Evolutionary conservation across 2,113 vertebrate species (phyloP), one percentile per base, ranked within the genome.

Genomic region (Vulpes vulpes): DNA sequence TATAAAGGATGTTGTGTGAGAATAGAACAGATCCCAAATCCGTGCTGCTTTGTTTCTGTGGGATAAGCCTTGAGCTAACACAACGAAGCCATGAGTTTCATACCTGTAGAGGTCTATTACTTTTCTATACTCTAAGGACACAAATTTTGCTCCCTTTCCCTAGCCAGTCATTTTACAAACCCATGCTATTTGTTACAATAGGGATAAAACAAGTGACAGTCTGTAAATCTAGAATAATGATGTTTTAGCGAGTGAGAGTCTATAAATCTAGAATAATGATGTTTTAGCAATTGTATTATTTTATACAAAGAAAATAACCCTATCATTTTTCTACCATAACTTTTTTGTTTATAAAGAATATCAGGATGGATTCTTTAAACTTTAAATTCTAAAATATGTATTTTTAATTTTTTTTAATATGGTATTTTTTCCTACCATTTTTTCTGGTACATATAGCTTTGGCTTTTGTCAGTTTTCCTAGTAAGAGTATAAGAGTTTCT

Each of bases 11-110:
- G 7, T 14, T 11, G n/a, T 84, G 60, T 81, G 88, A 91, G 84
- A 95, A 84, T 94, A 65, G 90, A 95, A 92, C 93, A 89, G 79
- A 76, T 49, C 30, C 51, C 49, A 53, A 74, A 22, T 78, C 65
- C 69, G 53, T 12, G 8, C 23, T 51, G 53, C 64, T 67, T 30
- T 38, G 49, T 17, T 79, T 90, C 49, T 0, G 4, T 51, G 92
- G 82, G 89, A 87, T 51, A n/a, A 60, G 38, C 32, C 43, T 51
- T 73, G 69, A 55, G 11, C 74, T 92, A 78, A 73, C 16, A 49
- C 30, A 32, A 19, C 3, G 15, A 91, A 81, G 14, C 27, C 60
- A 15, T 51, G 69, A 8, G 4, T 83, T 93, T 16, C 74, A 49
- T 71, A 57, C 55, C 60, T 57, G 35, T 11, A 30, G 51, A 55